Percentiles rank a stretch among this genome's conserved stretches.
These are phyloP conservation scores for Tetrax tetrax DNA, from an alignment of 2,113 vertebrate genomes.

Conservation along the genomic window DNA sequence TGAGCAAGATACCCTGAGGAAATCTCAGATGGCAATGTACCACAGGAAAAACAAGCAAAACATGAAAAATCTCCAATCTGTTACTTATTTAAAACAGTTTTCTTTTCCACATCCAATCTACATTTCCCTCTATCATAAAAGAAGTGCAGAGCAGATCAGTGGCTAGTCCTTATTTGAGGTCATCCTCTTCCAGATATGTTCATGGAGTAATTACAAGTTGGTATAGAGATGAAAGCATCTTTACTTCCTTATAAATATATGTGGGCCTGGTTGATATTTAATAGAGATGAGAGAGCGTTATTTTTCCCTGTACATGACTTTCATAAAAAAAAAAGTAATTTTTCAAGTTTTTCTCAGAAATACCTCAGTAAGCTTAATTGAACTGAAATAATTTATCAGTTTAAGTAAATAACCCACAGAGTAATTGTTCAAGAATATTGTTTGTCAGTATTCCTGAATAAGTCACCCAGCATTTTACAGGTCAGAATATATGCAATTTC, in stretches of 20 bases:
- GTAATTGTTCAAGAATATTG: background rate
- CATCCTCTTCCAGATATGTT: background rate
- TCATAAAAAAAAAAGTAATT: background rate
- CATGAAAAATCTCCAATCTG: fast-evolving
- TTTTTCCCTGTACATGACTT: background rate
- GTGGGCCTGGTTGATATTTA: background rate
- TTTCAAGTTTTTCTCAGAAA: background rate
- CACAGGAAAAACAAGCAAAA: background rate
- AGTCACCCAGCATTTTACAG: background rate
- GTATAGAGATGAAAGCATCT: background rate
- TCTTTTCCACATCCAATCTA: background rate
- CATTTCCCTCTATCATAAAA: background rate
- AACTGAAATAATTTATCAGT: background rate
- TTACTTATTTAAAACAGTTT: background rate
- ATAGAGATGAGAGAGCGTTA: background rate
- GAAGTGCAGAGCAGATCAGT: background rate
- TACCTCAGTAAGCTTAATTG: background rate
- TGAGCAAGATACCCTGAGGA: background rate
- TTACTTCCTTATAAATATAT: background rate
- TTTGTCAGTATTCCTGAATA: background rate
- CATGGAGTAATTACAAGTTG: background rate
- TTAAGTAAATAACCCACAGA: background rate
- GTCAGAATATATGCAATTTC: background rate
- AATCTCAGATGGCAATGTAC: background rate
- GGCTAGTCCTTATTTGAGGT: background rate